These are phyloP conservation scores for Mastomys natalensis DNA, from an alignment of 2,113 vertebrate species.

Conservation along the genomic window DNA sequence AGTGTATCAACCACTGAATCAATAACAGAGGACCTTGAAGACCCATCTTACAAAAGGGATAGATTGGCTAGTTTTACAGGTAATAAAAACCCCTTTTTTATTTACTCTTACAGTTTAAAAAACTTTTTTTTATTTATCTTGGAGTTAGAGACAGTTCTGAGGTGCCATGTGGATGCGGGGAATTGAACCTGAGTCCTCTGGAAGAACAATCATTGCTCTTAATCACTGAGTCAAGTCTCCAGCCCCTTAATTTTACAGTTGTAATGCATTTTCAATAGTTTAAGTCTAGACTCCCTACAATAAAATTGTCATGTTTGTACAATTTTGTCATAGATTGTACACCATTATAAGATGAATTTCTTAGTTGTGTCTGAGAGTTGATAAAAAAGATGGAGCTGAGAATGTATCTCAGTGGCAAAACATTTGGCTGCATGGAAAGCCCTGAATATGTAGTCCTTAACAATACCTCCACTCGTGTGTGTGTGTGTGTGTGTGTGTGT, in stretches of 20 bases:
- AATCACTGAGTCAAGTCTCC: too few relatives aligned
- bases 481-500: background rate
- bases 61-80: slow-evolving; percentile 83
- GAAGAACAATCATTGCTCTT: too few relatives aligned
- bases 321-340: background rate
- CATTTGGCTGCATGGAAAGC: background rate
- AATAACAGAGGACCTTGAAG: slow-evolving; percentile 85
- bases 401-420: background rate
- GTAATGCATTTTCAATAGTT: background rate
- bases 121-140: too few relatives aligned
- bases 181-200: too few relatives aligned
- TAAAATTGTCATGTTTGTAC: background rate
- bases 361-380: background rate
- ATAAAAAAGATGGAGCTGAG: background rate
- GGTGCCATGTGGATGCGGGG: too few relatives aligned
- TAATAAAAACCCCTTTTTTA: slow-evolving; percentile 76
- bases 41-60: slow-evolving; percentile 83
- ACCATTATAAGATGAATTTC: background rate
- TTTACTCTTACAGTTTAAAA: background rate
- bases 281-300: background rate
- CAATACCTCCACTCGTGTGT: background rate
- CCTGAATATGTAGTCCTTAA: background rate
- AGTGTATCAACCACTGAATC: slow-evolving; percentile 84
- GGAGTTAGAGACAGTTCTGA: too few relatives aligned
- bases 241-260: background rate